A percentile compares a stretch with the other conserved stretches of the same genome.
phyloP scores from a whole-genome alignment of 1,140 invertebrate species.

The Megathymus violae region DNA sequence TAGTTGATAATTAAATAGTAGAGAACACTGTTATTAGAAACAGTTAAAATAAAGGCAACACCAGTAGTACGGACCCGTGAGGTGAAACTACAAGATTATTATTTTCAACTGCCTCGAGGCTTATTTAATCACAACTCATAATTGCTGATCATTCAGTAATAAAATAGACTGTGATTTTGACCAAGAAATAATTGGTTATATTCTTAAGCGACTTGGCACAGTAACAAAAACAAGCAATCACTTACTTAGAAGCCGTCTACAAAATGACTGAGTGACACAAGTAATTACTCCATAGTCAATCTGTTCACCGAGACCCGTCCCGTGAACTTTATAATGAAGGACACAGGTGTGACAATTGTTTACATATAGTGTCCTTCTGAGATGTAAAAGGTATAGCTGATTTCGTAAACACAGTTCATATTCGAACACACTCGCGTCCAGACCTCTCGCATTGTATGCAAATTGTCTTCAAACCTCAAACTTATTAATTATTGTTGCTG shows the following conservation, averaged over 20 bases:
- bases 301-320: neutral
- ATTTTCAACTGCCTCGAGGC: neutral
- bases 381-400: slow-evolving; percentile 35
- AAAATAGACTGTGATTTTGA: slow-evolving; percentile 14
- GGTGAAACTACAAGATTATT: neutral
- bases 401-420: slow-evolving; percentile 49
- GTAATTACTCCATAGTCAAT: slow-evolving; percentile 27
- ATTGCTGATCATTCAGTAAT: slow-evolving; percentile 1
- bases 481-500: slow-evolving; percentile 75
- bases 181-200: slow-evolving; percentile 24
- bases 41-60: neutral
- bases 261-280: slow-evolving; percentile 29
- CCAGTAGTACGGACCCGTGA: neutral
- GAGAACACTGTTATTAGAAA: neutral
- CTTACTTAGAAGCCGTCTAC: slow-evolving; percentile 30
- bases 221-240: slow-evolving; percentile 34
- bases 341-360: slow-evolving; percentile 19
- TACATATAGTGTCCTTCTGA: slow-evolving; percentile 11
- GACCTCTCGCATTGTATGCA: slow-evolving; percentile 70
- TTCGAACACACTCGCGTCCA: slow-evolving; percentile 56
- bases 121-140: neutral
- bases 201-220: slow-evolving; percentile 29
- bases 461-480: slow-evolving; percentile 66
- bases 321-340: slow-evolving; percentile 16
- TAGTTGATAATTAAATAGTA: neutral